Base-by-base conservation (phyloP, 2,888 invertebrate genomes). In the Ditula angustiorana region DNA sequence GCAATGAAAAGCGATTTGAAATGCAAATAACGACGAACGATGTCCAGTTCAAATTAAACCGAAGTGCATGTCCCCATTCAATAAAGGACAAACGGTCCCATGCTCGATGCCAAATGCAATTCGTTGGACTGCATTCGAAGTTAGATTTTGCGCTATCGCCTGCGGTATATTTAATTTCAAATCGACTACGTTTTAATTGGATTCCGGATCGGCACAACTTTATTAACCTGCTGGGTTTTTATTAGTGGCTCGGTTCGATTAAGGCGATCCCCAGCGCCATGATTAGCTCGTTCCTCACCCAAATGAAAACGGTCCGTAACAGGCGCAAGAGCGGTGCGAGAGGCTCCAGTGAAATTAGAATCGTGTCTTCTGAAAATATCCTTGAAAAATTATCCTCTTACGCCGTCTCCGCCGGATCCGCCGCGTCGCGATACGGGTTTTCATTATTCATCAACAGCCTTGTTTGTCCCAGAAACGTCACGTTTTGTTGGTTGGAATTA, bases 331-430 rank as follows among this genome's bases (percentile, higher is more conserved):
- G 55, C 33, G 55, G 26, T 19, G 55, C 13, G 19, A 56, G 46
- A 10, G 57, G 8, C 35, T 33, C 37, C 46, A 11, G 58, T 23
- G n/a, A 53, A 64, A 64, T 64, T 64, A 58, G 63, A 58, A 46
- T 58, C 58, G 35, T 58, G 63, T 64, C 63, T 58, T 19, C 52
- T 44, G 63, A 35, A 63, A 44, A 50, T 41, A 57, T 58, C 52
- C 28, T 52, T 53, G 63, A 64, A 64, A 64, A 64, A 64, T 64
- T 64, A 64, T 63, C 58, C 44, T 63, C 30, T 52, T 53, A 44
- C 52, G 21, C 41, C 41, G 44, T 46, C 56, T n/a, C 21, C 23
- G 21, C 3, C 50, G 28, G 24, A 47, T 8, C 21, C 23, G 33
- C 10, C 23, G 33, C 10, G 41, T 33, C 24, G 33, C 44, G 52